These are phyloP conservation scores for Orientallactaga bullata DNA, from an alignment of 2,113 vertebrate genomes.

Conservation along the genomic window DNA sequence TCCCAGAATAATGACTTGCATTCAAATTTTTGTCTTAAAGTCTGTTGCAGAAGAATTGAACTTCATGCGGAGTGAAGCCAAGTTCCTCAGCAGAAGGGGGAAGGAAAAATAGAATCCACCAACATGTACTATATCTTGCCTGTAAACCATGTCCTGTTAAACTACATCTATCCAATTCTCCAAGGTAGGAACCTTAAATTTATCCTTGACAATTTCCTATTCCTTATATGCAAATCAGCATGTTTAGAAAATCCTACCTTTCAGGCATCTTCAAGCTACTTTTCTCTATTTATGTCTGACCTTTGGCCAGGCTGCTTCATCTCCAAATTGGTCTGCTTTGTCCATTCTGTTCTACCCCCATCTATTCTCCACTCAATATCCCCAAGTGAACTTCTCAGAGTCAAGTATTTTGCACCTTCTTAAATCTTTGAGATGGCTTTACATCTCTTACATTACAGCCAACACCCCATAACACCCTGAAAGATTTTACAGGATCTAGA, in stretches of 20 bases:
- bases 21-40: neutral
- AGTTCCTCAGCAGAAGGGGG: slow-evolving; percentile 1
- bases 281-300: neutral
- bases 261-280: neutral
- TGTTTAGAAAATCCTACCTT: neutral
- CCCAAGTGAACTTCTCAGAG: neutral
- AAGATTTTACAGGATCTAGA: neutral
- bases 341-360: neutral
- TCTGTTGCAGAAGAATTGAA: neutral
- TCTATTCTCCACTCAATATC: neutral
- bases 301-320: neutral
- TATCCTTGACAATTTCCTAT: slow-evolving; percentile 11
- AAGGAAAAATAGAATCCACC: slow-evolving; percentile 23
- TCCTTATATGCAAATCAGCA: slow-evolving; percentile 49
- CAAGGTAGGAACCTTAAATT: slow-evolving; percentile 58
- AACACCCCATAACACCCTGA: neutral
- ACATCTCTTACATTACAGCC: neutral
- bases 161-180: neutral
- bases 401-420: neutral
- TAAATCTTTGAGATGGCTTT: neutral
- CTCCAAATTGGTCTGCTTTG: neutral
- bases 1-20: neutral
- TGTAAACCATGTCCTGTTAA: slow-evolving; percentile 40
- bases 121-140: slow-evolving; percentile 3
- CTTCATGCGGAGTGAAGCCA: neutral